Base-by-base conservation (phyloP, 2,113 vertebrate genomes). In the Eulacestoma nigropectus region DNA sequence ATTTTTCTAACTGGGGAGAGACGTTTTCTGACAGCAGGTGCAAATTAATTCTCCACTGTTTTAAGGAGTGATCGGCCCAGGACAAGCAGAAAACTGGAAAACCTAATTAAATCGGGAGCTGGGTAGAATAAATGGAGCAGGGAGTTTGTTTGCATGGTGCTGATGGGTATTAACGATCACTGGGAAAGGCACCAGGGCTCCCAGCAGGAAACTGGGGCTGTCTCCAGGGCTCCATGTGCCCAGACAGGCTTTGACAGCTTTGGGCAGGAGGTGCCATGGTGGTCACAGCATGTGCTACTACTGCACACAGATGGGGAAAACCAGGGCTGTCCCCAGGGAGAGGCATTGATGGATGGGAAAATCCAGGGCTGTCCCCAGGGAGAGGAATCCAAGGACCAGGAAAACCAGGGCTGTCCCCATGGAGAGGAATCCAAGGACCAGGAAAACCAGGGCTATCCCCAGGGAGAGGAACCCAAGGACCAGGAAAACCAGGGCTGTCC, bases 101-200 rank as follows among this genome's bases (percentile, higher is more conserved):
- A 98, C 96, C 98, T 98, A 98, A 98, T 98, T 98, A 98, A 98
- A 98, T 96, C 70, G 41, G 97, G 98, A 98, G 98, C 95, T 95
- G 89, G 91, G 94, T 90, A 95, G 97, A 98, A 97, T 97, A 97
- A 98, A 98, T 96, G 98, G 97, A 98, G 98, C 95, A 7, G 95
- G 95, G 97, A 97, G 97, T 96, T 93, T 97, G 98, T 96, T 97
- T 98, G 97, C 93, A 79, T 13, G 96, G 93, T 56, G 87, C 96
- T 97, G 97, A 97, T 82, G 94, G 97, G 96, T 95, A 98, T 97
- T 97, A 97, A 98, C 81, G 70, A 94, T 82, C 64, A 84, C 90
- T 39, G 68, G 75, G 57, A 96, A 93, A 95, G 72, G 93, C 35
- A 73, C 37, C 46, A 27, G 84, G 68, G 90, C 87, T 77, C 73